These are phyloP conservation scores for Gobionotothen gibberifrons DNA, from an alignment of 2,797 vertebrate genomes.

Conservation along the genomic window DNA sequence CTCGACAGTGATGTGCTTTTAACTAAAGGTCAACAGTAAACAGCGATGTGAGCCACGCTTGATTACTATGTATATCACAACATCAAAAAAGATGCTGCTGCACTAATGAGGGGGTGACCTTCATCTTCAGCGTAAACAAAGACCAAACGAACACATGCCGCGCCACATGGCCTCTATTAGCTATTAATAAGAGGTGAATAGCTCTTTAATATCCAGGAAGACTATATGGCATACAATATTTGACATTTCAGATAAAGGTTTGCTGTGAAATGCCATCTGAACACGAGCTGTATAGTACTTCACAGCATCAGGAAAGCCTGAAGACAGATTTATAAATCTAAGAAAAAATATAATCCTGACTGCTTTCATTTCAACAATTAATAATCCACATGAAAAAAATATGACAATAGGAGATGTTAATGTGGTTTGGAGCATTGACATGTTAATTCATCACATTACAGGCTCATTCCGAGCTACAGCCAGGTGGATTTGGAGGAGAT, in stretches of 20 bases:
- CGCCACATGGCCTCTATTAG: slow-evolving; percentile 53
- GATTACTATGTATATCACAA: slow-evolving; percentile 81
- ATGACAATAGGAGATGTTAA: slow-evolving; percentile 58
- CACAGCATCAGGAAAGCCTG: neutral
- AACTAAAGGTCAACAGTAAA: slow-evolving; percentile 80
- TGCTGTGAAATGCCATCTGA: slow-evolving; percentile 16
- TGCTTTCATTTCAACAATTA: slow-evolving; percentile 31
- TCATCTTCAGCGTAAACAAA: slow-evolving; percentile 73
- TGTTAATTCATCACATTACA: slow-evolving; percentile 69
- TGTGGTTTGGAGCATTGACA: slow-evolving; percentile 59
- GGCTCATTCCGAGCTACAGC: slow-evolving; percentile 68
- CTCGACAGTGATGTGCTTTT: slow-evolving; percentile 79
- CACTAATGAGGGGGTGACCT: slow-evolving; percentile 81
- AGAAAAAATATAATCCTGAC: slow-evolving; percentile 5
- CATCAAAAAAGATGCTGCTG: slow-evolving; percentile 75
- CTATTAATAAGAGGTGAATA: slow-evolving; percentile 56
- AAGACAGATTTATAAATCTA: neutral
- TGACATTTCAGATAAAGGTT: slow-evolving; percentile 38
- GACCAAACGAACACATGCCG: slow-evolving; percentile 60
- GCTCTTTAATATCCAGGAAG: slow-evolving; percentile 47
- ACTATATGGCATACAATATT: slow-evolving; percentile 19
- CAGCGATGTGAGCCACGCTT: slow-evolving; percentile 65
- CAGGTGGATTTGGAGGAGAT: slow-evolving; percentile 81
- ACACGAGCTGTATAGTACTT: slow-evolving; percentile 1
- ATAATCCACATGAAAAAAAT: slow-evolving; percentile 26